Evolutionary conservation across 2,888 invertebrate species (phyloP).

Genomic region (Epistrophe grossulariae): DNA sequence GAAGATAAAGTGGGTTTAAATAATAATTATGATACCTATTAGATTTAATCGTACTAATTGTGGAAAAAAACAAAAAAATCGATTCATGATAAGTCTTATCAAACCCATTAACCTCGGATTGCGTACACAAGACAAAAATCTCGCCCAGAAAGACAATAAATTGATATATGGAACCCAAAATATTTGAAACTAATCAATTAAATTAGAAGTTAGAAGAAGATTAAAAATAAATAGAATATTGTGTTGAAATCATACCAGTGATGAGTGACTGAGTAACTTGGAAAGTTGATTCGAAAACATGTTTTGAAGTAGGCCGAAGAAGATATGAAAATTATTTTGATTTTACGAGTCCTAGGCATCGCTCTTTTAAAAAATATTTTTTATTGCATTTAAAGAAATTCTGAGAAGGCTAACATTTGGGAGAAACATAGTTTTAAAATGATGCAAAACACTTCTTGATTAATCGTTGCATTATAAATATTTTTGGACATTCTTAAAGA

Average conservation of each 20-base stretch:
- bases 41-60: slow-evolving; percentile 27
- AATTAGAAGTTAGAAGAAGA: neutral
- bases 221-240: neutral
- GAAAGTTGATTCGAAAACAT: neutral
- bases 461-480: too few species aligned
- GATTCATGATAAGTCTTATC: slow-evolving; percentile 14
- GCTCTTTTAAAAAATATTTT: too few species aligned
- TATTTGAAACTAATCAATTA: neutral
- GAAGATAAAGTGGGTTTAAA: neutral
- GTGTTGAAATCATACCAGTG: neutral
- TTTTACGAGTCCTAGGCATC: too few species aligned
- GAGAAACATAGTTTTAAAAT: too few species aligned
- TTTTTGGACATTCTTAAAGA: too few species aligned
- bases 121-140: neutral
- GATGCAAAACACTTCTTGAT: too few species aligned
- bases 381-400: too few species aligned
- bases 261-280: neutral
- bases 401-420: too few species aligned
- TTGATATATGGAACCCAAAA: neutral
- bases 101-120: slow-evolving; percentile 25
- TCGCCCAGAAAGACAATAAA: neutral
- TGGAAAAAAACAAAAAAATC: neutral
- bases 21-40: neutral
- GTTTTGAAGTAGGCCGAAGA: neutral
- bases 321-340: too few species aligned